Conservation (phyloP, 1,140 invertebrate genomes). For the Neodiprion lecontei region DNA sequence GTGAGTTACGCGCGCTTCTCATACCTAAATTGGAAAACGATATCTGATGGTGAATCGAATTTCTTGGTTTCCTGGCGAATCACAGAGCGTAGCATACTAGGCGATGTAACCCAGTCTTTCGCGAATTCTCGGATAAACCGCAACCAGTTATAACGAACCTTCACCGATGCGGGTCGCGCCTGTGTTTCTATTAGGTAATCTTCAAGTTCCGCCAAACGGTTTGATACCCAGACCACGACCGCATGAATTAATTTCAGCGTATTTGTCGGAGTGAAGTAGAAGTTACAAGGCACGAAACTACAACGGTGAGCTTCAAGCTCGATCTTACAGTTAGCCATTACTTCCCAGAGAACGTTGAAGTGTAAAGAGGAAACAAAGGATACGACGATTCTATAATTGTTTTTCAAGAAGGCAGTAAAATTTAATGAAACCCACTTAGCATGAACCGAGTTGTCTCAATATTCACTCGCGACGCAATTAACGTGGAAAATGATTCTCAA, state of each 20-base stretch:
- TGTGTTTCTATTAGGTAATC: neutral
- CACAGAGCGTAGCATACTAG: too few species aligned
- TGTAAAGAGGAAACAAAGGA: neutral
- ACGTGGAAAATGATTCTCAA: neutral
- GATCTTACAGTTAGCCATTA: too few species aligned
- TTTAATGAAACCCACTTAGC: neutral
- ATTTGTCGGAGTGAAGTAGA: neutral
- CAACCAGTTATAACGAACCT: neutral
- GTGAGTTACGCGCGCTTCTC: neutral
- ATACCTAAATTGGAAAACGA: neutral
- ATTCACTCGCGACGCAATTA: neutral
- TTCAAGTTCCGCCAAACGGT: neutral
- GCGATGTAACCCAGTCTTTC: neutral
- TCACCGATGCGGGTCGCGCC: too few species aligned
- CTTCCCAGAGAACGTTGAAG: neutral
- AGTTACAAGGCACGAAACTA: neutral
- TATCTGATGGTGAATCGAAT: neutral
- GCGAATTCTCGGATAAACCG: neutral
- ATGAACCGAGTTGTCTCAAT: neutral
- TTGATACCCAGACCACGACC: neutral
- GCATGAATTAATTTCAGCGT: neutral
- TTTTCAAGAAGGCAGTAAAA: neutral
- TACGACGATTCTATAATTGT: neutral
- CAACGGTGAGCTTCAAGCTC: neutral
- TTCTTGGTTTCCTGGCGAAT: too few species aligned